Evolutionary conservation across 2,113 vertebrate species (phyloP).

Genomic region (Seriola rivoliana): DNA sequence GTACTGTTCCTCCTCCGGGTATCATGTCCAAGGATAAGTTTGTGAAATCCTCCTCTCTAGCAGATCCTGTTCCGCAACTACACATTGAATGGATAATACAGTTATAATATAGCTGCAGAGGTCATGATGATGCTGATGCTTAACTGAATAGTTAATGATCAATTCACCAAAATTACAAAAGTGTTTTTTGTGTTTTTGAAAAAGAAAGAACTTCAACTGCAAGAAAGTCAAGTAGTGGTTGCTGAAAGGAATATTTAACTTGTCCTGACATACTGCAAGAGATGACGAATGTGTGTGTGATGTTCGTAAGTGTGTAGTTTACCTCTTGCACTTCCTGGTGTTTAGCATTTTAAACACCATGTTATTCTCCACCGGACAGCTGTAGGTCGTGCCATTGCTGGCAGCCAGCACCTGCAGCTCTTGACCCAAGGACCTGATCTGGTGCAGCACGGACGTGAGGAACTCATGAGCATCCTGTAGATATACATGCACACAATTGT

Average conservation of each 20-base stretch:
- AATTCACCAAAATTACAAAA: no score
- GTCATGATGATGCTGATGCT: no score
- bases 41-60: background rate
- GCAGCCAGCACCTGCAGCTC: background rate
- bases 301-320: background rate
- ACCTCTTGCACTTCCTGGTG: constrained; percentile 27
- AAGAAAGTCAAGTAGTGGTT: no score
- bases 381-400: background rate
- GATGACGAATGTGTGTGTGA: no score
- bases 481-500: background rate
- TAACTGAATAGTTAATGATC: no score
- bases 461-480: constrained; percentile 41
- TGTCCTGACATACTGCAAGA: no score
- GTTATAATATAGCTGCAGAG: no score
- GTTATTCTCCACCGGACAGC: constrained; percentile 15
- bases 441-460: constrained; percentile 28
- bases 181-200: no score
- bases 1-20: background rate
- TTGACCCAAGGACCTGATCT: constrained; percentile 4
- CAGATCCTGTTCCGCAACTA: no score
- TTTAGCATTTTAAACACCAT: constrained; percentile 28
- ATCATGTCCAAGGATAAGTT: background rate
- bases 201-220: no score
- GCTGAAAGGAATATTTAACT: no score
- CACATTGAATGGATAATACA: no score